phyloP scores from a whole-genome alignment of 2,888 invertebrate genomes.

The Proisotoma minuta region DNA sequence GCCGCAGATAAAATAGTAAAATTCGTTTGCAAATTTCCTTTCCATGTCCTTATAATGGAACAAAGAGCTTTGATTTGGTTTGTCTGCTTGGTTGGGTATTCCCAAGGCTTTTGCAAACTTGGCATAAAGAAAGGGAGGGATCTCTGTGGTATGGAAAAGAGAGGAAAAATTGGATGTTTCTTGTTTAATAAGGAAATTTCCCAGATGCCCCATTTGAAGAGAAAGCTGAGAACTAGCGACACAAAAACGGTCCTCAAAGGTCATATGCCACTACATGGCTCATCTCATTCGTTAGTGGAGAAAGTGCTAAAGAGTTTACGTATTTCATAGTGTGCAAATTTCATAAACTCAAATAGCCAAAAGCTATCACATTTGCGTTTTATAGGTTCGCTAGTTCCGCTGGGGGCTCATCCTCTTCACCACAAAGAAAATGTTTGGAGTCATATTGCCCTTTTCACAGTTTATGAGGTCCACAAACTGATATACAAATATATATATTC shows the following conservation, averaged over 20 bases:
- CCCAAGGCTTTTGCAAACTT: too few relatives aligned
- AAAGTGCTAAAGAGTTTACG: slow-evolving; percentile 8
- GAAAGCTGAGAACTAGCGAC: neutral
- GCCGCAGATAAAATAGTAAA: neutral
- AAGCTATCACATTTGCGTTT: neutral
- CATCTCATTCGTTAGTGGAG: neutral
- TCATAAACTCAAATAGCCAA: slow-evolving; percentile 5
- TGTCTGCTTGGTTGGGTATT: neutral
- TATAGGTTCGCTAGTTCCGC: slow-evolving; percentile 3
- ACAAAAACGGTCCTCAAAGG: slow-evolving; percentile 1
- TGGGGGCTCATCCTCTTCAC: slow-evolving; percentile 12
- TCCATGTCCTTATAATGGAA: neutral
- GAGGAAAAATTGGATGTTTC: neutral
- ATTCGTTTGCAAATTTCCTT: neutral
- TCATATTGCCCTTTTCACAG: too few relatives aligned
- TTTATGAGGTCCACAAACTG: too few relatives aligned
- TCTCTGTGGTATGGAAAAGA: neutral
- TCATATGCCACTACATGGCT: neutral
- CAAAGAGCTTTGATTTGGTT: neutral
- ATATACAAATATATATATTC: too few relatives aligned
- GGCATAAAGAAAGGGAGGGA: too few relatives aligned
- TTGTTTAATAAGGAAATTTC: slow-evolving; percentile 25
- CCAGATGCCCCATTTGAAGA: slow-evolving; percentile 23
- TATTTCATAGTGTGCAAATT: neutral
- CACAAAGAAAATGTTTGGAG: too few relatives aligned